Evolutionary conservation across 2,113 vertebrate species (phyloP).

Genomic region (Nothocercus nigrocapillus): DNA sequence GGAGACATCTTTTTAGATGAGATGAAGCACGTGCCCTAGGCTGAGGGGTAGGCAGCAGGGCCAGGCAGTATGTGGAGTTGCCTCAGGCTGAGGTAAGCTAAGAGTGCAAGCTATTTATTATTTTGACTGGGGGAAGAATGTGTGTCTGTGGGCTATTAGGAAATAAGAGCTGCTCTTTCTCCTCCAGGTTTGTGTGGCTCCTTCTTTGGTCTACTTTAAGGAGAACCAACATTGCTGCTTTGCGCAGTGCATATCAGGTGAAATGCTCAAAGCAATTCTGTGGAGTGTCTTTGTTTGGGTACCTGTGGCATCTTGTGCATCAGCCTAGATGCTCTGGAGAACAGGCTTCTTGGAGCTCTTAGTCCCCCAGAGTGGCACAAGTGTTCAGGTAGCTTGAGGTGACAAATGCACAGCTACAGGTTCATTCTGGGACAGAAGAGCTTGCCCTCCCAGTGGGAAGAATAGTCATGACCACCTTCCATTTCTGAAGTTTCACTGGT

Average conservation of each 20-base stretch:
- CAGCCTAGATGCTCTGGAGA: not conserved
- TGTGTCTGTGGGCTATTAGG: not conserved
- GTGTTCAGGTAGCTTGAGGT: not conserved
- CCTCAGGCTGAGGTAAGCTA: not conserved
- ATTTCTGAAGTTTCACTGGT: rapidly evolving
- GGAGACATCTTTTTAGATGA: not conserved
- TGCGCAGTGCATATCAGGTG: not conserved
- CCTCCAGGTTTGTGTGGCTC: not conserved
- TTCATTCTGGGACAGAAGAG: not conserved
- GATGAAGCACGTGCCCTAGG: not conserved
- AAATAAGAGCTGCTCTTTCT: not conserved
- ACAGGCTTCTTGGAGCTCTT: not conserved
- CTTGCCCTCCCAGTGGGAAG: not conserved
- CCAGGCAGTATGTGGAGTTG: not conserved
- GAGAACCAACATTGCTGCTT: not conserved
- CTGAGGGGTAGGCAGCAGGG: not conserved
- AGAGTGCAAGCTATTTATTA: not conserved
- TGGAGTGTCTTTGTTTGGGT: not conserved
- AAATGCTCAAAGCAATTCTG: not conserved
- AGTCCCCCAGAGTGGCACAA: too few relatives aligned
- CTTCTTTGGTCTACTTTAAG: not conserved
- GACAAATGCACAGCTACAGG: not conserved
- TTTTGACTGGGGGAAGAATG: not conserved
- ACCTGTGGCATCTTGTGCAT: not conserved
- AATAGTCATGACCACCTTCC: not conserved